Evolutionary conservation across 2,888 invertebrate species (phyloP).

Genomic region (Diachrysia chrysitis): DNA sequence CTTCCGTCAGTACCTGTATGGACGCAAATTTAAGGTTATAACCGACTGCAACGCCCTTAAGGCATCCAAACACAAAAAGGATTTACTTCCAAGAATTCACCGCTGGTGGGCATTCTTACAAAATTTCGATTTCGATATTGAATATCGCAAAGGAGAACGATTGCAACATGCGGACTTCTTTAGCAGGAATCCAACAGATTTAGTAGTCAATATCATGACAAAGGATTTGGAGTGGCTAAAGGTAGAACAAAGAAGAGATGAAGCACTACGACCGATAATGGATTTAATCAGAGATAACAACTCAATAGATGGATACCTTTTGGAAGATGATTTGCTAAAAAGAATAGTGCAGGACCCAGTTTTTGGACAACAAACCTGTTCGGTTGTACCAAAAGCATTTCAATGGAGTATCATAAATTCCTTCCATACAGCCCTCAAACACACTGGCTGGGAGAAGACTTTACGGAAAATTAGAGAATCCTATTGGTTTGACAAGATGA

Average conservation of each 20-base stretch:
- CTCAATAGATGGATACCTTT: not conserved
- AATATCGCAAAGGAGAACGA: slow-evolving; percentile 49
- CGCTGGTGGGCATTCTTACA: slow-evolving; percentile 65
- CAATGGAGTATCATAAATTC: slow-evolving; percentile 57
- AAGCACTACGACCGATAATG: not conserved
- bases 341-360: not conserved
- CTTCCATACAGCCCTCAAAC: slow-evolving; percentile 40
- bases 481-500: slow-evolving; percentile 31
- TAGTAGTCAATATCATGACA: slow-evolving; percentile 43
- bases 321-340: slow-evolving; percentile 7
- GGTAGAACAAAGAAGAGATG: slow-evolving; percentile 41
- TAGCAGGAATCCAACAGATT: slow-evolving; percentile 46
- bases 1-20: slow-evolving; percentile 59
- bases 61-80: slow-evolving; percentile 60
- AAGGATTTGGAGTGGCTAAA: slow-evolving; percentile 51
- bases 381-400: slow-evolving; percentile 50
- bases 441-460: slow-evolving; percentile 58
- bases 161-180: slow-evolving; percentile 58
- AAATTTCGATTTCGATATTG: slow-evolving; percentile 54
- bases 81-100: slow-evolving; percentile 57
- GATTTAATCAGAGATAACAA: not conserved
- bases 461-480: slow-evolving; percentile 19
- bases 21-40: slow-evolving; percentile 22
- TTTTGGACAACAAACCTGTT: not conserved
- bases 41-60: slow-evolving; percentile 62